Evolutionary conservation across 2,797 vertebrate species (phyloP).

Genomic region (Cheirogaleus major): DNA sequence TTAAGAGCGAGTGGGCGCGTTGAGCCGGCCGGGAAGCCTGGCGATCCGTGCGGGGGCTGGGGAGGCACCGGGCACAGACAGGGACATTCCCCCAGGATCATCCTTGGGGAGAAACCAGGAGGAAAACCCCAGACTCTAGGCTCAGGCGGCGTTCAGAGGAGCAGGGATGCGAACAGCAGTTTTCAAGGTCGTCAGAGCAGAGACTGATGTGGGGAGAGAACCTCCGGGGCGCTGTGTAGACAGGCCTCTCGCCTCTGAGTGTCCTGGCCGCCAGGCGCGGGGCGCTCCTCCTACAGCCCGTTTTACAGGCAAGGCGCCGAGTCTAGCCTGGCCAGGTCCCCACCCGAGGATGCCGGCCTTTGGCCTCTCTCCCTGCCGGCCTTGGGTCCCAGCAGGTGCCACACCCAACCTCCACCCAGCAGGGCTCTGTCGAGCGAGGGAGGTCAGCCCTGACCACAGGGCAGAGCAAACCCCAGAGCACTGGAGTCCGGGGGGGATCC

Average conservation of each 20-base stretch:
- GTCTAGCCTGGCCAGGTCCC: neutral
- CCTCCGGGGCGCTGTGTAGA: neutral
- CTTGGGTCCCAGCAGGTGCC: too few relatives aligned
- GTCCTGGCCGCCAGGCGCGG: too few relatives aligned
- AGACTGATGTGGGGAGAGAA: neutral
- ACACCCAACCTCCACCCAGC: neutral
- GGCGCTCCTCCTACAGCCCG: rapidly evolving
- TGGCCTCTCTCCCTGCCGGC: neutral
- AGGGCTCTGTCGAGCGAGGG: rapidly evolving
- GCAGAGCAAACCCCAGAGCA: neutral
- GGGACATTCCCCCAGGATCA: neutral
- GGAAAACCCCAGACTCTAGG: neutral
- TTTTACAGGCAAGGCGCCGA: rapidly evolving
- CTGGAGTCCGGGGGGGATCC: rapidly evolving
- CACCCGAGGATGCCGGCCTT: too few relatives aligned
- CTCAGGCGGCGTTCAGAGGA: neutral
- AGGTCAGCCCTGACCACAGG: neutral
- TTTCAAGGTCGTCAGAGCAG: too few relatives aligned
- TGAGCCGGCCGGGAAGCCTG: conserved; percentile 77
- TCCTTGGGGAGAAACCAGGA: too few relatives aligned
- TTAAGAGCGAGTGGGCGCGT: too few relatives aligned
- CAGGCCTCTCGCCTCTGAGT: neutral
- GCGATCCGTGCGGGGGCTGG: neutral
- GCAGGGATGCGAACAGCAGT: too few relatives aligned
- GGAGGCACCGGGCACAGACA: neutral